phyloP scores from a whole-genome alignment of 2,797 vertebrate genomes.

The Nasua narica region DNA sequence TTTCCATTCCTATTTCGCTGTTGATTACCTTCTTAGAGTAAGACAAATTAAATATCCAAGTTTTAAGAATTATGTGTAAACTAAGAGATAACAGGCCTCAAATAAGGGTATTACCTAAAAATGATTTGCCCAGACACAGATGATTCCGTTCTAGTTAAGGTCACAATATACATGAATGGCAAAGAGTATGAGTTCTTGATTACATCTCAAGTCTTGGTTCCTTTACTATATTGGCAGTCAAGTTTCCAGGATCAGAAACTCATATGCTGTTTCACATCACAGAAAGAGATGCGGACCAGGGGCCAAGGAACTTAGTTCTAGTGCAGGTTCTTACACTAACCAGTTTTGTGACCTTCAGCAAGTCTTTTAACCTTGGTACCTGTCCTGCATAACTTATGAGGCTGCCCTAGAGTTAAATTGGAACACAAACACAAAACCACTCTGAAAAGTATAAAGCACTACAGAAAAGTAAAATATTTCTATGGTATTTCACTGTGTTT shows the following conservation, averaged over 20 bases:
- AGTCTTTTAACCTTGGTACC: conserved; percentile 32
- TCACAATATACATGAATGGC: conserved; percentile 39
- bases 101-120: conserved; percentile 44
- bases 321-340: background rate
- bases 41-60: conserved; percentile 39
- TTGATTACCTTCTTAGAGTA: conserved; percentile 7
- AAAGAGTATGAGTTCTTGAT: conserved; percentile 12
- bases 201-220: conserved; percentile 17
- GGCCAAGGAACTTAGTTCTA: conserved; percentile 13
- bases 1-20: conserved; percentile 29
- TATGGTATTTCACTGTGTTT: conserved; percentile 2
- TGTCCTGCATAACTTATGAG: conserved; percentile 7
- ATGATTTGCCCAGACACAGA: background rate
- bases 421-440: conserved; percentile 30
- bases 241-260: conserved; percentile 29
- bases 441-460: conserved; percentile 31
- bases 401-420: conserved; percentile 40
- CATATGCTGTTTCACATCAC: background rate
- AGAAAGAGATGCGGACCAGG: background rate
- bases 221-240: conserved; percentile 29
- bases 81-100: conserved; percentile 12
- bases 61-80: conserved; percentile 16
- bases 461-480: conserved; percentile 24
- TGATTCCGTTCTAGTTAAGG: conserved; percentile 29
- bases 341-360: conserved; percentile 25